A percentile compares a stretch with the other conserved stretches of the same genome.
These are phyloP conservation scores for Brachionus asplanchnoidis DNA, from an alignment of 1,140 invertebrate species.

Conservation along the genomic window DNA sequence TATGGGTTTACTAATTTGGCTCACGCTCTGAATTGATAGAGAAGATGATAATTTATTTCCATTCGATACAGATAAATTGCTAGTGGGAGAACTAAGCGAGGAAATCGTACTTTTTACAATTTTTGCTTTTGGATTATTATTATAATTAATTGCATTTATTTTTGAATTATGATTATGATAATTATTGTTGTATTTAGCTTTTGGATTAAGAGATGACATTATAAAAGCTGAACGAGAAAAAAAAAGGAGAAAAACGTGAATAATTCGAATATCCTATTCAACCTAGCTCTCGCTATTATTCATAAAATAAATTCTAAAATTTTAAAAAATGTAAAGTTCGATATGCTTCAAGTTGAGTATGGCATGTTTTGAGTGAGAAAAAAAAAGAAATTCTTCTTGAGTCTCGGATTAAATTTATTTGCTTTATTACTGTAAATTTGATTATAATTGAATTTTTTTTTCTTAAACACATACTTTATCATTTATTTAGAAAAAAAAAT, in stretches of 20 bases:
- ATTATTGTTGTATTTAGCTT: not conserved
- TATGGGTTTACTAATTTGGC: not conserved
- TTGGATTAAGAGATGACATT: conserved; percentile 21
- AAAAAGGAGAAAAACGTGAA: not conserved
- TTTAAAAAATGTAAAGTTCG: not conserved
- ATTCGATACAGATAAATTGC: not conserved
- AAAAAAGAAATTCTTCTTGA: too few relatives aligned
- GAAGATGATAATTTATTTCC: conserved; percentile 30
- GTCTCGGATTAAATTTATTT: not conserved
- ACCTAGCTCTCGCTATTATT: not conserved
- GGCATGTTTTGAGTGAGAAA: too few relatives aligned
- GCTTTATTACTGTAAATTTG: not conserved
- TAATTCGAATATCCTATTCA: not conserved
- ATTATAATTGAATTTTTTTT: not conserved
- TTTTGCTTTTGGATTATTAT: conserved; percentile 29
- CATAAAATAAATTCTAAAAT: not conserved
- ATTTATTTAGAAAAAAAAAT: not conserved
- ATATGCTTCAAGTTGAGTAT: not conserved
- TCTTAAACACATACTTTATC: not conserved
- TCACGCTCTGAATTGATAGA: not conserved
- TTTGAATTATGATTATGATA: conserved; percentile 30
- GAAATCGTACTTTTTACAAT: conserved; percentile 26
- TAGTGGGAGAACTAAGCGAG: not conserved
- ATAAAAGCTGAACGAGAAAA: not conserved
- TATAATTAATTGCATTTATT: conserved; percentile 3